These are phyloP conservation scores for Zeugodacus cucurbitae DNA, from an alignment of 1,140 invertebrate species.

Conservation along the genomic window DNA sequence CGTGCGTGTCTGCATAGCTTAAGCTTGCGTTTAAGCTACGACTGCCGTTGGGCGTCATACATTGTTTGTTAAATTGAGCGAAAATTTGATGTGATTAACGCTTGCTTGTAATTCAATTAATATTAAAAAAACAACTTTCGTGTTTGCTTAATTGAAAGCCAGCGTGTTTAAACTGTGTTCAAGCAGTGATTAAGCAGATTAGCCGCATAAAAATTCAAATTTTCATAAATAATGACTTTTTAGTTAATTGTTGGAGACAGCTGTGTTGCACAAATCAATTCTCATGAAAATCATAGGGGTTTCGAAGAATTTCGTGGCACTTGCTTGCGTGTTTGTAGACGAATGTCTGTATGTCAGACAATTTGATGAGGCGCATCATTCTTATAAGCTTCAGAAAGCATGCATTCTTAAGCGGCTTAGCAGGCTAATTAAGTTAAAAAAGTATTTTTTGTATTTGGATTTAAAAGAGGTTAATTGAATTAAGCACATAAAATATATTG, in stretches of 20 bases:
- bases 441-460: not conserved
- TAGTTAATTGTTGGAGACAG: not conserved
- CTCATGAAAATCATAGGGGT: not conserved
- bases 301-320: not conserved
- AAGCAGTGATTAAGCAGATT: not conserved
- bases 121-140: not conserved
- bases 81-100: conserved; percentile 20
- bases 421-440: not conserved
- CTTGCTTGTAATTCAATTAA: not conserved
- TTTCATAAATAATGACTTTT: not conserved
- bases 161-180: not conserved
- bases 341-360: not conserved
- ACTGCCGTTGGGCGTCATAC: not conserved
- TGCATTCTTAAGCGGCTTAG: not conserved
- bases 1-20: not conserved
- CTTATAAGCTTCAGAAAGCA: not conserved
- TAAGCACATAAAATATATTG: not conserved
- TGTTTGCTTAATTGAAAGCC: not conserved
- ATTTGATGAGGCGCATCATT: not conserved
- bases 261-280: not conserved
- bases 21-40: not conserved
- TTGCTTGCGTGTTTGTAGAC: not conserved
- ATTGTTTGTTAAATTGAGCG: conserved; percentile 23
- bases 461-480: not conserved
- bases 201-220: not conserved